Percentiles rank a stretch among this genome's conserved stretches.
phyloP scores from a whole-genome alignment of 2,888 invertebrate genomes.

The Netelia inedita region DNA sequence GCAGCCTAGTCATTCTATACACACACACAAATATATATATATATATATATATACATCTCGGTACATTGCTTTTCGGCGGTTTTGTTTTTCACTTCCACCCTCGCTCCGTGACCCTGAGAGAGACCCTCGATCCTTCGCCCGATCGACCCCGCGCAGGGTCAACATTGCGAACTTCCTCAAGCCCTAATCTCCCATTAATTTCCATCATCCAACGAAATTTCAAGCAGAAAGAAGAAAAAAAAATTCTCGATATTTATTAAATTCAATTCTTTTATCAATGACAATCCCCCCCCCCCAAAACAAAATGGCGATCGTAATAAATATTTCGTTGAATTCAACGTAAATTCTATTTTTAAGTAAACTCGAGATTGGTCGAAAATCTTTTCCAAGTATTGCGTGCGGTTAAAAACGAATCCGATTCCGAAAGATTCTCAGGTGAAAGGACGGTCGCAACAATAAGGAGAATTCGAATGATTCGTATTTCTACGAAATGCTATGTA shows the following conservation, averaged over 20 bases:
- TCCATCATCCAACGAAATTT: not conserved
- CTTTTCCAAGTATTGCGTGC: not conserved
- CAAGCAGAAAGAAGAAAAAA: not conserved
- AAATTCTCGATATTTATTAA: not conserved
- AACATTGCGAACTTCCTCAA: constrained; percentile 24
- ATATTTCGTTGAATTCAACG: no score
- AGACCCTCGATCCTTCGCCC: not conserved
- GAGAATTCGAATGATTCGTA: constrained; percentile 1
- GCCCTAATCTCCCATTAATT: not conserved
- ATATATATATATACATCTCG: not conserved
- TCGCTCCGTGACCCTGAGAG: constrained; percentile 20
- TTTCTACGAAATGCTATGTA: constrained; percentile 1
- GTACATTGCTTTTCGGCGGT: constrained; percentile 38
- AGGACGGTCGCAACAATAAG: not conserved
- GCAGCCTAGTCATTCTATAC: constrained; percentile 14
- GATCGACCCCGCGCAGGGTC: constrained; percentile 9
- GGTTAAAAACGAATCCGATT: no score
- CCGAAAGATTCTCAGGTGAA: not conserved
- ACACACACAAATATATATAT: not conserved
- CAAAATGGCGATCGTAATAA: no score
- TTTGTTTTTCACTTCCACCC: constrained; percentile 11
- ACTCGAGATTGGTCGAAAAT: no score
- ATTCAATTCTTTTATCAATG: no score
- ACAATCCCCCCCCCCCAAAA: no score
- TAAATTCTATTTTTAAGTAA: no score